Evolutionary conservation across 2,888 invertebrate genomes (phyloP).

Genomic region (Lutraria lutraria): DNA sequence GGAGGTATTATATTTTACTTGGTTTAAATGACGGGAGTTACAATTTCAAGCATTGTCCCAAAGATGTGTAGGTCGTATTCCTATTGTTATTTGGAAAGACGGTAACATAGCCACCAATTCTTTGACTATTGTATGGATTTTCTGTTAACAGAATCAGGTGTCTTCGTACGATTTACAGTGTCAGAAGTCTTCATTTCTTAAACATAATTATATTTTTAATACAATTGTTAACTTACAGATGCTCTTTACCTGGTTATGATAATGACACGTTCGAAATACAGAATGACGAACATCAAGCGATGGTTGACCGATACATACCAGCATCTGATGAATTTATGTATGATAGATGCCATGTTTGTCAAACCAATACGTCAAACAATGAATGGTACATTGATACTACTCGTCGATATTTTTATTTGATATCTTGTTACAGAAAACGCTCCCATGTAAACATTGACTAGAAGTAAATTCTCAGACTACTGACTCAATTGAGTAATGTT

Average conservation of each 20-base stretch:
- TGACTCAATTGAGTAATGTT: too few relatives aligned
- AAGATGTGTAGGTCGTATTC: background rate
- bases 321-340: conserved; percentile 33
- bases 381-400: background rate
- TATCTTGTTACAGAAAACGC: too few relatives aligned
- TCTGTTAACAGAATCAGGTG: background rate
- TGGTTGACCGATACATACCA: conserved; percentile 69
- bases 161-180: background rate
- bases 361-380: background rate
- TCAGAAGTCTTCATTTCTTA: background rate
- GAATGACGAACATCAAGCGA: conserved; percentile 50
- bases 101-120: background rate
- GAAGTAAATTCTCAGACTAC: too few relatives aligned
- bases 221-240: conserved; percentile 55
- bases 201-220: background rate
- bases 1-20: background rate
- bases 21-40: background rate
- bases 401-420: too few relatives aligned
- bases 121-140: background rate
- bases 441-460: too few relatives aligned
- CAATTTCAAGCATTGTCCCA: background rate
- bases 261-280: conserved; percentile 75
- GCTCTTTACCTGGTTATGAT: conserved; percentile 70
- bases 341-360: conserved; percentile 40
- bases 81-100: background rate